These are phyloP conservation scores for Dexiosoma caninum DNA, from an alignment of 2,888 invertebrate species.

Conservation along the genomic window DNA sequence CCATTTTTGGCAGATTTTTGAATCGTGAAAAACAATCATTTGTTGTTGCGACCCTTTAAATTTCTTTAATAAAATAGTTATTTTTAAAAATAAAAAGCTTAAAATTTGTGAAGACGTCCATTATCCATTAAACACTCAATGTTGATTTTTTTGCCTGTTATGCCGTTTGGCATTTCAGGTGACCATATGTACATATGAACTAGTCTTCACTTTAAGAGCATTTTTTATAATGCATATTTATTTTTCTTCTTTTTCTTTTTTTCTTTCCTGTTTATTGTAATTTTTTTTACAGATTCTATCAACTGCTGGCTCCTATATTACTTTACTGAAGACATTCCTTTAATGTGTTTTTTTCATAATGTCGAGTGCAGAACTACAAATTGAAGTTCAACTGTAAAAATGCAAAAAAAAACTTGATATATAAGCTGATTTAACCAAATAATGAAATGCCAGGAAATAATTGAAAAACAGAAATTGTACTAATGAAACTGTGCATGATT, in stretches of 20 bases:
- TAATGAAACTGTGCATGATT: neutral
- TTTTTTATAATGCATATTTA: too few relatives aligned
- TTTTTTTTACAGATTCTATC: constrained; percentile 51
- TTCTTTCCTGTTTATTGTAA: neutral
- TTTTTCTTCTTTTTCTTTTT: constrained; percentile 6
- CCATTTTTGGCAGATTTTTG: too few relatives aligned
- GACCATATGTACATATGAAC: constrained; percentile 7
- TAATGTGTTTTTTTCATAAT: neutral
- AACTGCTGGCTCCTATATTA: constrained; percentile 21
- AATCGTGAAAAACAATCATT: too few relatives aligned
- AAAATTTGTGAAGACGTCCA: too few relatives aligned
- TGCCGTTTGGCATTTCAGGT: too few relatives aligned
- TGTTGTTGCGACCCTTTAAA: too few relatives aligned
- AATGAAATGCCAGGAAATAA: neutral
- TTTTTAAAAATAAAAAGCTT: too few relatives aligned
- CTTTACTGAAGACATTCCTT: constrained; percentile 15
- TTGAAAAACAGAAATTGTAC: constrained; percentile 4
- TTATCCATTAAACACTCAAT: too few relatives aligned
- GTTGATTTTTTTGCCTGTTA: constrained; percentile 21
- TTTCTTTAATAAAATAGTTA: too few relatives aligned
- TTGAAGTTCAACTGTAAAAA: neutral
- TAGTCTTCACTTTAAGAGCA: constrained; percentile 18
- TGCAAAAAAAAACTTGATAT: neutral
- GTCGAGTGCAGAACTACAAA: neutral
- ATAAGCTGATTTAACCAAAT: neutral